These are phyloP conservation scores for Drosophila antonietae DNA, from an alignment of 2,888 invertebrate species.

Conservation along the genomic window DNA sequence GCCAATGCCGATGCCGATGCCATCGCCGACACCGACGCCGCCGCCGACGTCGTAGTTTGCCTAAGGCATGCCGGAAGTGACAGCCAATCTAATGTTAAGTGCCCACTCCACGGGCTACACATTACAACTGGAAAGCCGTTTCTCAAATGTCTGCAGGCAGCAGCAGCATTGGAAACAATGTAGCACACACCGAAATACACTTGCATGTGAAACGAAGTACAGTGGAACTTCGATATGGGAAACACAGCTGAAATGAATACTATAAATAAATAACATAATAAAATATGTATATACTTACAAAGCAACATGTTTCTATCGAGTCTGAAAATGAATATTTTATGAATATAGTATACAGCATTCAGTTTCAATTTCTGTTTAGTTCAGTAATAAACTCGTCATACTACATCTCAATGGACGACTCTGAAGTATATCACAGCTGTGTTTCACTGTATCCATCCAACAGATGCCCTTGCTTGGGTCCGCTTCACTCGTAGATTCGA, in stretches of 20 bases:
- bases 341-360: neutral
- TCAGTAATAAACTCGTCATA: neutral
- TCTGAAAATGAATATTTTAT: no score
- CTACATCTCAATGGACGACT: neutral
- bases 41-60: slow-evolving; percentile 46
- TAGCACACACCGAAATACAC: slow-evolving; percentile 4
- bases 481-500: slow-evolving; percentile 19
- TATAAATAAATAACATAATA: no score
- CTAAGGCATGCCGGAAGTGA: slow-evolving; percentile 73
- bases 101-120: slow-evolving; percentile 68
- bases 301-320: no score
- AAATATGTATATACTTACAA: no score
- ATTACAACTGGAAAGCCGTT: slow-evolving; percentile 71
- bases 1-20: slow-evolving; percentile 33
- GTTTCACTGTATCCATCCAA: slow-evolving; percentile 33
- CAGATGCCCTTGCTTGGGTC: slow-evolving; percentile 19
- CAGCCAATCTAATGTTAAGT: slow-evolving; percentile 77
- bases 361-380: neutral
- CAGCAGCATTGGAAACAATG: slow-evolving; percentile 28
- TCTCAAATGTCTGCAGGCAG: slow-evolving; percentile 64
- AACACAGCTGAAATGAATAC: no score
- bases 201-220: slow-evolving; percentile 13
- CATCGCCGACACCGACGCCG: slow-evolving; percentile 20
- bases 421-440: neutral
- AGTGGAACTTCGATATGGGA: slow-evolving; percentile 19